phyloP scores from a whole-genome alignment of 2,113 vertebrate species.

The Dasyornis broadbenti region DNA sequence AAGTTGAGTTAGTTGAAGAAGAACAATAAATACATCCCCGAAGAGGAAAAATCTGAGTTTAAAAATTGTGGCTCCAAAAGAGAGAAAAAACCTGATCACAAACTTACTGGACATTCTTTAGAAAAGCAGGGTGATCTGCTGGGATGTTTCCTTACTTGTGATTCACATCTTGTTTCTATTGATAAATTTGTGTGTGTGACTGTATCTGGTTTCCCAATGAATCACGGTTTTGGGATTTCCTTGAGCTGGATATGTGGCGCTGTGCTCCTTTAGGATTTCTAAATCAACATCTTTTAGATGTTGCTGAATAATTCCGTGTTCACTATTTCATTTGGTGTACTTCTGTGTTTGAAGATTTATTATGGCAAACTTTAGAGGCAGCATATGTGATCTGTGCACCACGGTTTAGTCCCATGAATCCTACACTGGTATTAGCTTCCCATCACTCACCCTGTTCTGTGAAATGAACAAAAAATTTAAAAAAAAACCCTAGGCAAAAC shows the following conservation, averaged over 20 bases:
- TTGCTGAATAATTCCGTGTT: not conserved
- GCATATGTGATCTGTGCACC: not conserved
- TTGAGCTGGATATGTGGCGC: rapidly evolving
- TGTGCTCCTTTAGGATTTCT: not conserved
- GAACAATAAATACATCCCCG: not conserved
- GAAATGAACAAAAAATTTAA: not conserved
- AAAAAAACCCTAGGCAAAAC: not conserved
- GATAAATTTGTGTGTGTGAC: not conserved
- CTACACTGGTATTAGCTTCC: not conserved
- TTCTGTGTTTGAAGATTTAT: not conserved
- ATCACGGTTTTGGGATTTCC: not conserved
- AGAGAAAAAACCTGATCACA: not conserved
- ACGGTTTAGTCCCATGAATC: not conserved
- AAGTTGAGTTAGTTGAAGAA: not conserved
- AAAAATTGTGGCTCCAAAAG: not conserved
- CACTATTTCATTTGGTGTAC: not conserved
- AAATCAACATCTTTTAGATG: not conserved
- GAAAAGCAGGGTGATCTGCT: not conserved
- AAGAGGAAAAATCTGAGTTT: not conserved
- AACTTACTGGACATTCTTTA: not conserved
- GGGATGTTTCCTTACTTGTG: not conserved
- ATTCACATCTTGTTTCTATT: not conserved
- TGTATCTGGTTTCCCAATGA: not conserved
- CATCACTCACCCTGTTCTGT: not conserved
- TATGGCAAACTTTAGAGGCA: not conserved